Evolutionary conservation across 1,140 invertebrate genomes (phyloP).

Genomic region (Cherax destructor): DNA sequence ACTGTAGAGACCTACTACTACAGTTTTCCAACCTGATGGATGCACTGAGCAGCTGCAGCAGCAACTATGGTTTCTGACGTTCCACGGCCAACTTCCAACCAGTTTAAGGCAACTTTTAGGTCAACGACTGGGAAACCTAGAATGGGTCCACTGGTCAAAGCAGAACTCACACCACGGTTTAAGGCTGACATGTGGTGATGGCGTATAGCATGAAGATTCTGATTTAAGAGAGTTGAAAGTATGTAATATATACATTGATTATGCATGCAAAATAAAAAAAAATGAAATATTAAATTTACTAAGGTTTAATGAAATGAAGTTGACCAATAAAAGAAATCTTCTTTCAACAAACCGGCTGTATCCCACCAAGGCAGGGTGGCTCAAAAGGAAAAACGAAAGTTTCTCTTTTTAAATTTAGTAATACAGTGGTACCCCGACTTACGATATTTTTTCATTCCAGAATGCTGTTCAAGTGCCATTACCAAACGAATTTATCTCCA

Average conservation of each 20-base stretch:
- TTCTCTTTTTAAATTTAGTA: too few relatives aligned
- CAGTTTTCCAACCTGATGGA: slow-evolving; percentile 74
- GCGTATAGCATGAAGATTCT: slow-evolving; percentile 60
- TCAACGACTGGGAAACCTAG: slow-evolving; percentile 82
- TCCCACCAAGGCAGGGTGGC: too few relatives aligned
- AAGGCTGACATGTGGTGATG: slow-evolving; percentile 77
- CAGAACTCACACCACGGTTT: slow-evolving; percentile 76
- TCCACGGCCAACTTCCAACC: slow-evolving; percentile 82
- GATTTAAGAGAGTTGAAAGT: background rate
- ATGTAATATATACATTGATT: background rate
- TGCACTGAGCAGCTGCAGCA: slow-evolving; percentile 86
- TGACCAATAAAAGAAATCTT: too few relatives aligned
- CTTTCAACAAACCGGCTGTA: too few relatives aligned
- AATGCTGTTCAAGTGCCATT: too few relatives aligned
- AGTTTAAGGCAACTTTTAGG: slow-evolving; percentile 85
- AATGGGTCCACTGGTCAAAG: slow-evolving; percentile 77
- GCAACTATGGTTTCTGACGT: slow-evolving; percentile 87
- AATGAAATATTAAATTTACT: too few relatives aligned
- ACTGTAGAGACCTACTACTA: background rate
- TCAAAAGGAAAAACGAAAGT: too few relatives aligned
- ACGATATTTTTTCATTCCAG: too few relatives aligned
- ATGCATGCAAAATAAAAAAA: background rate
- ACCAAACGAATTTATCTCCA: too few relatives aligned
- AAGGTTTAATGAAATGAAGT: too few relatives aligned
- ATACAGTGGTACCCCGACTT: too few relatives aligned